Conservation (phyloP, 2,113 vertebrate genomes). For the Saguinus imperator region DNA sequence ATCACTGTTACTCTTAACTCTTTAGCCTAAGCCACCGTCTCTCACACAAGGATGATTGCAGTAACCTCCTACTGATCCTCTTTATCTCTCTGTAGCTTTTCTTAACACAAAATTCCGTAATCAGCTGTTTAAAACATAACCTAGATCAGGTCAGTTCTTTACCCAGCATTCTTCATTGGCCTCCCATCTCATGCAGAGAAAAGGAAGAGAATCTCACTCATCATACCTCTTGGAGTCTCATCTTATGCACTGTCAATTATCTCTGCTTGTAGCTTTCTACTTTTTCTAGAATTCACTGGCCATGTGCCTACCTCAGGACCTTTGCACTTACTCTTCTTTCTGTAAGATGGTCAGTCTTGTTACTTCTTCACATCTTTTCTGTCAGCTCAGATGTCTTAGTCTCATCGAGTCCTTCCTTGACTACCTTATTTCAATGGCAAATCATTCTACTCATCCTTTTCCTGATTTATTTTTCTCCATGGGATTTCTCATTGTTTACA, state of each 20-base stretch:
- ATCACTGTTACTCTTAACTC: not conserved
- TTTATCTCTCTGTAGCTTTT: not conserved
- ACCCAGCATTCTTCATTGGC: not conserved
- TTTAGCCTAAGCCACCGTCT: not conserved
- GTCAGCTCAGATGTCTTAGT: not conserved
- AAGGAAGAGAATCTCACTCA: not conserved
- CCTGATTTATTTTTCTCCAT: not conserved
- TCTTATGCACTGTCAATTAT: not conserved
- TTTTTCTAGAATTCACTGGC: not conserved
- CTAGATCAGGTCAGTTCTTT: not conserved
- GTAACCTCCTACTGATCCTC: not conserved
- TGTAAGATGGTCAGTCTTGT: not conserved
- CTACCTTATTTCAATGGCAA: not conserved
- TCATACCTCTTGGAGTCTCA: not conserved
- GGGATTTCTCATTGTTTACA: not conserved
- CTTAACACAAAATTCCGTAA: not conserved
- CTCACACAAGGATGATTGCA: not conserved
- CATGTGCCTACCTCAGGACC: not conserved
- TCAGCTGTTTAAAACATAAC: not conserved
- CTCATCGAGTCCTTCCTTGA: not conserved
- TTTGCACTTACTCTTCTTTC: not conserved
- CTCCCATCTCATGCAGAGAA: not conserved
- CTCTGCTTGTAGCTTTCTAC: not conserved
- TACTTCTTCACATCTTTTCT: not conserved
- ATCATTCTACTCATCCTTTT: not conserved